Conservation (phyloP, 2,113 vertebrate genomes). For the Oreochromis spilurus region DNA sequence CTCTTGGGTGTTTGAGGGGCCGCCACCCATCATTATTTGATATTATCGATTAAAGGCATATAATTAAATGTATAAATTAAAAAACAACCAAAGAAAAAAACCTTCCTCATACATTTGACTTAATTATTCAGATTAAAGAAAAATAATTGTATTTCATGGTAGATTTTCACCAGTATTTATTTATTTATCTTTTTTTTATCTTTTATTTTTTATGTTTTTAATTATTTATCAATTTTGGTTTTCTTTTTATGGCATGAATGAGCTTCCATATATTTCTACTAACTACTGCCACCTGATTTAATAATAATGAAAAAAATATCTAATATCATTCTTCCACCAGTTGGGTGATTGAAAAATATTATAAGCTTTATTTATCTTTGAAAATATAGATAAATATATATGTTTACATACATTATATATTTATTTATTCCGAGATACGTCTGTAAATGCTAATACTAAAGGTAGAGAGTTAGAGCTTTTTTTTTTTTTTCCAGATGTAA, state of each 20-base stretch:
- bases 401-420: neutral
- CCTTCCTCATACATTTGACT: neutral
- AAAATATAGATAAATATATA: neutral
- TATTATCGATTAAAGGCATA: neutral
- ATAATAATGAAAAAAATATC: neutral
- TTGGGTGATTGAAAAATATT: slow-evolving; percentile 52
- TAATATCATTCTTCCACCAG: slow-evolving; percentile 59
- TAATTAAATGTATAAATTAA: neutral
- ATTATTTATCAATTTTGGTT: neutral
- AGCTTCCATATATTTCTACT: neutral
- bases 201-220: neutral
- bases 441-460: neutral
- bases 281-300: neutral
- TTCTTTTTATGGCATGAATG: neutral
- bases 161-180: neutral
- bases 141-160: neutral
- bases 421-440: fast-evolving
- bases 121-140: neutral
- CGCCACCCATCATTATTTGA: neutral
- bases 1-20: neutral
- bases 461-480: neutral
- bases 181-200: neutral
- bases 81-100: neutral
- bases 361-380: neutral
- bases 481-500: fast-evolving